Base-by-base conservation (phyloP, 2,888 invertebrate genomes). In the Beris morrisii region DNA sequence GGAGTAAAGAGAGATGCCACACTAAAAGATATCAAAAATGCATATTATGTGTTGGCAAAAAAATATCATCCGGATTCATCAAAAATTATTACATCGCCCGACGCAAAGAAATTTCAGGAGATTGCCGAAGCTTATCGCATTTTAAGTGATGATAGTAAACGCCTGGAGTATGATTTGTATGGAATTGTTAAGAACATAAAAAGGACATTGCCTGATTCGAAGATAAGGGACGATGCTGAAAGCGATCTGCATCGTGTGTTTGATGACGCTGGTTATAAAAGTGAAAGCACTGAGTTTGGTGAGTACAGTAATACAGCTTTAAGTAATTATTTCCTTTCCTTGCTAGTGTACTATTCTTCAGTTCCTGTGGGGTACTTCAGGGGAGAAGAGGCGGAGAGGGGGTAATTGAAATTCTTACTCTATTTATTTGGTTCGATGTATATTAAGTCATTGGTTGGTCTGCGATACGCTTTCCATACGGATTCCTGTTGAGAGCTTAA, bases 121-220 rank as follows among this genome's bases (percentile, higher is more conserved):
- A 95, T 99, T 5, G 96, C 97, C 0, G 98, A 99, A 82, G 99
- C 99, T 0, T 99, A 99, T 81, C 97, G 99, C 84, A 94, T 97
- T 32, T 70, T 80, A 6, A 79, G 78, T 6, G 97, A 99, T 83
- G 93, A 94, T 28, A 84, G 82, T 1, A 96, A 95, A 80, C 87
- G 96, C 67, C 88, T 90, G 76, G 76, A 79, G 56, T 79, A 79
- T 58, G 79, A 79, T 65, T 73, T 74, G 61, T 66, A 74, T 53
- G 78, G 78, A 1, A 70, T 61, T 15, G 61, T 61, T 5, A 50
- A 61, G 28, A 22, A 22, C 38, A 32, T 38, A 3, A 61, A 52
- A 43, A 61, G 38, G 52, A 38, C 6, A 12, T 32, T 61, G 50
- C 52, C 61, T 5, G 52, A 38, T 50, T 22, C 45, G 7, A 44